These are phyloP conservation scores for Mylabris phalerata DNA, from an alignment of 1,140 invertebrate genomes.

Conservation along the genomic window DNA sequence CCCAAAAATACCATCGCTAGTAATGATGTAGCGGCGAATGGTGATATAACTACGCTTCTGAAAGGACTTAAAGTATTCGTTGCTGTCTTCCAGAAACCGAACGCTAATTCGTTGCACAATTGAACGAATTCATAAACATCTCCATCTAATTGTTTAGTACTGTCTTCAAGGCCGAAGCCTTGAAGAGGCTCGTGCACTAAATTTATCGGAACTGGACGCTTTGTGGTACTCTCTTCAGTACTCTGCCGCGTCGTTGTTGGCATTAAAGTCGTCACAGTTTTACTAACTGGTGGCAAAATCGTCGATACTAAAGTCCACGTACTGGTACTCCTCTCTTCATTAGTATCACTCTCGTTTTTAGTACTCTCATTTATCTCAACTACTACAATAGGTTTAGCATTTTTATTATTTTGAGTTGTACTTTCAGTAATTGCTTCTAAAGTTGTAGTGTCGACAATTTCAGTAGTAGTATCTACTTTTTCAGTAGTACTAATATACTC, in stretches of 20 bases:
- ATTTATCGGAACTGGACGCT: conserved; percentile 6
- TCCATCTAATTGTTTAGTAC: conserved; percentile 54
- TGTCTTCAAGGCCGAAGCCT: conserved; percentile 67
- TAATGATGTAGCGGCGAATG: conserved; percentile 75
- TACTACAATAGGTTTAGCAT: conserved; percentile 16
- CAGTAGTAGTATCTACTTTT: too few species aligned
- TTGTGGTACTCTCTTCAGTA: neutral
- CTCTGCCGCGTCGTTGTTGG: conserved; percentile 2
- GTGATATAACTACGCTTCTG: conserved; percentile 74
- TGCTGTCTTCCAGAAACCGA: conserved; percentile 68
- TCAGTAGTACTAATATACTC: neutral
- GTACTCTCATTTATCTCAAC: conserved; percentile 22
- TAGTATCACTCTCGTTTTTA: neutral
- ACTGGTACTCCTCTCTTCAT: conserved; percentile 14
- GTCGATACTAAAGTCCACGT: conserved; percentile 38
- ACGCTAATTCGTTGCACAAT: conserved; percentile 76
- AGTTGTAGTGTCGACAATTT: neutral
- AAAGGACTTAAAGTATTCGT: conserved; percentile 61
- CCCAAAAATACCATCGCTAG: conserved; percentile 84
- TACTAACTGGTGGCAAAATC: conserved; percentile 21
- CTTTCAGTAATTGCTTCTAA: conserved; percentile 2
- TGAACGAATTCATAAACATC: conserved; percentile 44
- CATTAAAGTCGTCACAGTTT: too few species aligned
- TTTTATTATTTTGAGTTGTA: conserved; percentile 10
- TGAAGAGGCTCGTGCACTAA: conserved; percentile 44